phyloP scores from a whole-genome alignment of 2,797 vertebrate species.

The Morus bassanus region DNA sequence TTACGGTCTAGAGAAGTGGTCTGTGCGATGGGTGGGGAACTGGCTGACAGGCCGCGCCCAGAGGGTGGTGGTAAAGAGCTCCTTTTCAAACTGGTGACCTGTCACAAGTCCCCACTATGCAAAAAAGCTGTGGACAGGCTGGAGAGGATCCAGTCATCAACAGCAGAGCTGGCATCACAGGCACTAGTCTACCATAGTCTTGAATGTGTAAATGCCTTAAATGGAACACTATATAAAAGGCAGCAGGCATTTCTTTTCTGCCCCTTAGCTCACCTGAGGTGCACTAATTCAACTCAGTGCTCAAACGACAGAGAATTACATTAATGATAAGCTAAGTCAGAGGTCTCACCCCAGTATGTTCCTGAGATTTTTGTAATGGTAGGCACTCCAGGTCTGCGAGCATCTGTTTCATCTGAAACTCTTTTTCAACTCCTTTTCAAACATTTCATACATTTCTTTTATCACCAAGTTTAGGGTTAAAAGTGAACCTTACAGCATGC shows the following conservation, averaged over 20 bases:
- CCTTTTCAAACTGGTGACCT: too few relatives aligned
- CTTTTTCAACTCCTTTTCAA: neutral
- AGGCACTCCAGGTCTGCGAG: neutral
- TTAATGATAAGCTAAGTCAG: neutral
- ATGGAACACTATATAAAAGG: neutral
- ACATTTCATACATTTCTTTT: neutral
- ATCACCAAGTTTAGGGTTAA: neutral
- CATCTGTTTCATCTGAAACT: neutral
- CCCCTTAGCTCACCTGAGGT: neutral
- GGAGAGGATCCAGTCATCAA: neutral
- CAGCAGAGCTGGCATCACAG: neutral
- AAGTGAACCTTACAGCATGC: neutral
- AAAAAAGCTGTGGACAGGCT: too few relatives aligned
- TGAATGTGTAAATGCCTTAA: neutral
- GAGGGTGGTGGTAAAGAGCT: too few relatives aligned
- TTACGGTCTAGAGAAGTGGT: too few relatives aligned
- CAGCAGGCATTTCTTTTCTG: neutral
- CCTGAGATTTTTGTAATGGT: neutral
- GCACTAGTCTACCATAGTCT: neutral
- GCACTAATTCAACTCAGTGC: neutral
- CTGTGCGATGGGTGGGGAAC: too few relatives aligned
- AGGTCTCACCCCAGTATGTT: neutral
- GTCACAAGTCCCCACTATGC: too few relatives aligned
- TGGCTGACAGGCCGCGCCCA: too few relatives aligned
- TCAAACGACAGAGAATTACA: neutral